These are phyloP conservation scores for Oreotrochilus melanogaster DNA, from an alignment of 2,113 vertebrate species.

Conservation along the genomic window DNA sequence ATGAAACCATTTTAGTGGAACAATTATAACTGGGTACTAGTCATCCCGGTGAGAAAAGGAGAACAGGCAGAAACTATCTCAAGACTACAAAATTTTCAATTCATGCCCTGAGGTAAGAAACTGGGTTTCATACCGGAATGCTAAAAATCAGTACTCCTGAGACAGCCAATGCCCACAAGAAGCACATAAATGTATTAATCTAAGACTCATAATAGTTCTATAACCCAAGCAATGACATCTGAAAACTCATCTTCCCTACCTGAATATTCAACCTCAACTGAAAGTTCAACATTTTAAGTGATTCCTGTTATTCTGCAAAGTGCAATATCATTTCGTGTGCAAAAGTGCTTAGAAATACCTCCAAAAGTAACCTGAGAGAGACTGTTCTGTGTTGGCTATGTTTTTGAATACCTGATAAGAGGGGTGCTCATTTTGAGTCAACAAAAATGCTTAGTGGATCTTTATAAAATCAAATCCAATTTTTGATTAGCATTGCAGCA, in stretches of 20 bases:
- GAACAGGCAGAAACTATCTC: neutral
- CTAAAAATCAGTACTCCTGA: neutral
- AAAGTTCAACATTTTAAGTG: neutral
- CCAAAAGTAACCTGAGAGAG: neutral
- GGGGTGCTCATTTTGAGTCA: neutral
- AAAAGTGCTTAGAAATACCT: neutral
- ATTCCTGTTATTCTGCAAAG: neutral
- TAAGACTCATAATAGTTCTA: neutral
- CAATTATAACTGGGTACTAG: neutral
- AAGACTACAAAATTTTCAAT: neutral
- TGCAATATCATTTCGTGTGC: neutral
- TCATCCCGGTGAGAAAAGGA: neutral
- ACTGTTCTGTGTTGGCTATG: neutral
- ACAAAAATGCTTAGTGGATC: neutral
- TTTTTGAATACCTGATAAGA: neutral
- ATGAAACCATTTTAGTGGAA: rapidly evolving
- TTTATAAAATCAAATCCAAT: neutral
- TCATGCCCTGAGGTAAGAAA: neutral
- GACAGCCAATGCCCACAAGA: neutral
- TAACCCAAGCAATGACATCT: neutral
- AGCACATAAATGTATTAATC: neutral
- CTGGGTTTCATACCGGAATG: neutral
- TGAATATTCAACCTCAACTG: neutral
- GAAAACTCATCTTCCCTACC: neutral
- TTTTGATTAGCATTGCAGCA: neutral